Base-by-base conservation (phyloP, 2,888 invertebrate species). In the Phlogophora meticulosa region DNA sequence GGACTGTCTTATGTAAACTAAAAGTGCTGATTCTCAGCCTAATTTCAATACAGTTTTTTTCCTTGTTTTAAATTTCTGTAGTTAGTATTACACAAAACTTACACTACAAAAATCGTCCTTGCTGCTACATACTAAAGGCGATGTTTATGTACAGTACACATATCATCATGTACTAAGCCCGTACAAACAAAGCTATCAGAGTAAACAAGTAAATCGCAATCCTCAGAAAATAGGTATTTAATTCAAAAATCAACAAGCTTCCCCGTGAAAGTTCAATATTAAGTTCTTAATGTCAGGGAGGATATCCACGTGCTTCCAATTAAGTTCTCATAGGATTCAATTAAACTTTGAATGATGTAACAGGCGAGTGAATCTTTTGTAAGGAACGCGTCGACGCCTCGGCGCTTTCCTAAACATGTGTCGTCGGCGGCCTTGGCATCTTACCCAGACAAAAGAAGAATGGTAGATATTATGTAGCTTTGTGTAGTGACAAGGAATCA, bases 261-360 rank as follows among this genome's bases (percentile, higher is more conserved):
- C 22, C 56, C 46, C 68, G 52, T 52, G 46, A 28, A 52, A 56
- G 20, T 49, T 57, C 17, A 59, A 65, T 15, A 52, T 40, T 55
- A 45, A 76, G 45, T 62, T 76, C 13, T 52, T 66, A 62, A 68
- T 73, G 53, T 75, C 60, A 63, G 55, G 20, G 24, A 70, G 64
- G 49, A 70, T 77, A 66, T 57, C 49, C 49, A 15, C 43, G 24
- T 53, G 9, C 22, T 43, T 67, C 46, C 67, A 74, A 78, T 78
- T 78, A 78, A 66, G 58, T 57, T 57, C 53, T 61, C 57, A 53
- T 71, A 57, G 36, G 67, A 78, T 75, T 78, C 72, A 72, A 78
- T 78, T 78, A 75, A 78, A 78, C 60, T 75, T 74, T 68, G 70
- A 78, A 78, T 70, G 59, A 58, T 67, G 32, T 49, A 71, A 59